A percentile compares a stretch with the other conserved stretches of the same genome.
phyloP scores from a whole-genome alignment of 2,113 vertebrate species.

The Pluvianellus socialis region DNA sequence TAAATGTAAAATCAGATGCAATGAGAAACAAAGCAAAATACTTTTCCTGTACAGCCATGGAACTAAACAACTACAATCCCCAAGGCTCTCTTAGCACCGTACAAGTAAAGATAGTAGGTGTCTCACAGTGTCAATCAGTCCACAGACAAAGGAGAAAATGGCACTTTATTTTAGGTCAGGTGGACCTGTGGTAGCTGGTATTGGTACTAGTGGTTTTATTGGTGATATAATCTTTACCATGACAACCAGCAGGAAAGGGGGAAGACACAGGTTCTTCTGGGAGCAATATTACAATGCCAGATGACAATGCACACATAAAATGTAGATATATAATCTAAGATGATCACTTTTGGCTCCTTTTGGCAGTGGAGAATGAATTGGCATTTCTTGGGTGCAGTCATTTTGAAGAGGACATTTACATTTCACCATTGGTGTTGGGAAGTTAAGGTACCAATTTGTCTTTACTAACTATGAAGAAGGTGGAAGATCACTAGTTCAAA shows the following conservation, averaged over 20 bases:
- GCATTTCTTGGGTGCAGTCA: neutral
- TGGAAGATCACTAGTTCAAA: neutral
- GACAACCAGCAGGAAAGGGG: neutral
- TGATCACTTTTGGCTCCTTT: neutral
- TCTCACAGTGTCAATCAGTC: neutral
- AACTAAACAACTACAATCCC: neutral
- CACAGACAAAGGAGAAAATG: neutral
- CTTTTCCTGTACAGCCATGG: neutral
- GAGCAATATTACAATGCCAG: neutral
- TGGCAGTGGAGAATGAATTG: neutral
- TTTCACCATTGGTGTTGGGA: neutral
- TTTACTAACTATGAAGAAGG: neutral
- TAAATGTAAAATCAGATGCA: neutral
- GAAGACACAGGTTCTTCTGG: neutral
- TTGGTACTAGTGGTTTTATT: neutral
- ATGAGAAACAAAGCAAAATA: conserved; percentile 9
- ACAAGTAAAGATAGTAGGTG: neutral
- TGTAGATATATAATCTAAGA: neutral
- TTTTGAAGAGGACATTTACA: neutral
- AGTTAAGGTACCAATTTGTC: neutral
- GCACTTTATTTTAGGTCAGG: neutral
- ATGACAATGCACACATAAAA: neutral
- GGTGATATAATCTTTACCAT: neutral
- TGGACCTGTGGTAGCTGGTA: neutral
- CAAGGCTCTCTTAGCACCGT: neutral